These are phyloP conservation scores for Aphaenogaster floridana DNA, from an alignment of 1,140 invertebrate genomes.

Conservation along the genomic window DNA sequence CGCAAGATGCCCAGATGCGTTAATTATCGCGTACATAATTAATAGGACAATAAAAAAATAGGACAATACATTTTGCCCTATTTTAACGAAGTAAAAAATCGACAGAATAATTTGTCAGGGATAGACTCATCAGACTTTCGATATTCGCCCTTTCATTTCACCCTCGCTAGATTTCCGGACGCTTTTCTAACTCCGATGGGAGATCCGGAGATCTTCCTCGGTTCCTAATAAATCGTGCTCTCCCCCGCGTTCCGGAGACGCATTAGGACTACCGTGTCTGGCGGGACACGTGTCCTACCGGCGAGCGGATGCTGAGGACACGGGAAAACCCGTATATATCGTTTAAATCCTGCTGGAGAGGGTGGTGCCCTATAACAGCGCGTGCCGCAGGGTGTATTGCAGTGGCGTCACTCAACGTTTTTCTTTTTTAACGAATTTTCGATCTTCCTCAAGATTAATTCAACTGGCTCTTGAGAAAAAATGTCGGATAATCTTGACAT, in stretches of 20 bases:
- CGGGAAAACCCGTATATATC: conserved; percentile 69
- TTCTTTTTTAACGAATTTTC: conserved; percentile 11
- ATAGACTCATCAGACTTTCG: not conserved
- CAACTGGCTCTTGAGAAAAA: not conserved
- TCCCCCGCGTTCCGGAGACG: conserved; percentile 44
- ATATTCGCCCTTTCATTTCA: not conserved
- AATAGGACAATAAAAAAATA: too few species aligned
- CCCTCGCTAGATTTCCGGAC: conserved; percentile 41
- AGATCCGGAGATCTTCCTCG: conserved; percentile 52
- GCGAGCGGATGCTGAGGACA: conserved; percentile 68
- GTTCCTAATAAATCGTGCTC: conserved; percentile 69
- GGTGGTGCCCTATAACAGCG: conserved; percentile 65
- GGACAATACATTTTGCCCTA: not conserved
- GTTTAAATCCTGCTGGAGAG: conserved; percentile 72
- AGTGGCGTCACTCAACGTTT: conserved; percentile 59
- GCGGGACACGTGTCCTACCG: conserved; percentile 76
- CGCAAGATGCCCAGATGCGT: not conserved
- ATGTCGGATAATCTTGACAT: not conserved
- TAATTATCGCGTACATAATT: not conserved
- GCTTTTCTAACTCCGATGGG: conserved; percentile 45
- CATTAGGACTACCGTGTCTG: conserved; percentile 71
- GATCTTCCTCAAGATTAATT: not conserved
- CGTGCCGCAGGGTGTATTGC: conserved; percentile 75
- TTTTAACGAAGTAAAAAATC: not conserved
- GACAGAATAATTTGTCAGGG: not conserved